Evolutionary conservation across 2,797 vertebrate species (phyloP).

Genomic region (Acrossocheilus fasciatus): DNA sequence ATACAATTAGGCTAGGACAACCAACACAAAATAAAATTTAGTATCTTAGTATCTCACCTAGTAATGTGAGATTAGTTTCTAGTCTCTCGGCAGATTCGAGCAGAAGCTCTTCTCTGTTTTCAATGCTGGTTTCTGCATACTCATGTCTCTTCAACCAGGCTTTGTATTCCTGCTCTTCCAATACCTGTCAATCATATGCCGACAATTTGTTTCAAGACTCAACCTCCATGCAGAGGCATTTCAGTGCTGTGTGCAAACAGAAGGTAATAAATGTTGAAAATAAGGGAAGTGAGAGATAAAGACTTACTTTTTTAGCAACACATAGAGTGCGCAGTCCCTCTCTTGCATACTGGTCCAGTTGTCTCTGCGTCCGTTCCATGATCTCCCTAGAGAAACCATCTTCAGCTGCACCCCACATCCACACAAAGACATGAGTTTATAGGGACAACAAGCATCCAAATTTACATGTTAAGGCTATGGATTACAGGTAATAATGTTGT

Average conservation of each 20-base stretch:
- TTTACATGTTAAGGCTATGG: background rate
- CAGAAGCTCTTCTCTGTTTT: slow-evolving; percentile 88
- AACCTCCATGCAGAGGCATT: background rate
- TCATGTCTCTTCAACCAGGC: slow-evolving; percentile 86
- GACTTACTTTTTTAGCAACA: slow-evolving; percentile 89
- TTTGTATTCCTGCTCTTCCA: slow-evolving; percentile 87
- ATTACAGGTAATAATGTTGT: background rate
- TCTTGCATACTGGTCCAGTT: slow-evolving; percentile 89
- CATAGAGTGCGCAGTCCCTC: slow-evolving; percentile 93
- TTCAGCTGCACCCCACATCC: slow-evolving; percentile 39
- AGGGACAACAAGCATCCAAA: background rate
- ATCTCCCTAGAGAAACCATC: slow-evolving; percentile 65
- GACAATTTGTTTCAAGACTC: background rate
- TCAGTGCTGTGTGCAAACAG: background rate
- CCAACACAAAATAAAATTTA: background rate
- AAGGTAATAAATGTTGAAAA: slow-evolving; percentile 16
- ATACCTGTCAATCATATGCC: slow-evolving; percentile 66
- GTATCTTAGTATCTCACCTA: slow-evolving; percentile 77
- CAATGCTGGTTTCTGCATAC: slow-evolving; percentile 92
- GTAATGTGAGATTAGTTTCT: slow-evolving; percentile 88
- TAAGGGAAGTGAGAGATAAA: slow-evolving; percentile 42
- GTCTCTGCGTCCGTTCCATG: slow-evolving; percentile 84
- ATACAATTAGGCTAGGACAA: background rate
- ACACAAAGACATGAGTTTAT: slow-evolving; percentile 7
- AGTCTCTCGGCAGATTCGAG: slow-evolving; percentile 86